Evolutionary conservation across 1,140 invertebrate species (phyloP).

Genomic region (Ips typographus): DNA sequence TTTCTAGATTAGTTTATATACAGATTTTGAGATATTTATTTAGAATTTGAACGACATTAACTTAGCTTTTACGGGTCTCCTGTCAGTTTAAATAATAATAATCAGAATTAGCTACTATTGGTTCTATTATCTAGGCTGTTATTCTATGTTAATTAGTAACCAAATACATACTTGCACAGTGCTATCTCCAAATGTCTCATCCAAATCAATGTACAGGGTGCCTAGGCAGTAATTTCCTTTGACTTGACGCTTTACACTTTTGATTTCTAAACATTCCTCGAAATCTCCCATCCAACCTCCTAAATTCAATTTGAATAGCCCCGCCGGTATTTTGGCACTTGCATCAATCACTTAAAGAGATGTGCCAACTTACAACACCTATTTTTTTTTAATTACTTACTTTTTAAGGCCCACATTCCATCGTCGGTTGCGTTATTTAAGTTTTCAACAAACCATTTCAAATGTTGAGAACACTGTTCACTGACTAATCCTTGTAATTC

Average conservation of each 20-base stretch:
- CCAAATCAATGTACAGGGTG: slow-evolving; percentile 19
- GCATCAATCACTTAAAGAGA: slow-evolving; percentile 43
- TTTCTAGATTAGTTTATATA: no score
- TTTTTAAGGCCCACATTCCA: slow-evolving; percentile 35
- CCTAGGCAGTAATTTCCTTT: slow-evolving; percentile 44
- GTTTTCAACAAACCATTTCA: slow-evolving; percentile 24
- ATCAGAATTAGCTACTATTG: no score
- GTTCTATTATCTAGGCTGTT: no score
- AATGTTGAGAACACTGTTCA: slow-evolving; percentile 25
- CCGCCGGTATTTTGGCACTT: slow-evolving; percentile 41
- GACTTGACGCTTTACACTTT: slow-evolving; percentile 22
- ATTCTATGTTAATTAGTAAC: no score
- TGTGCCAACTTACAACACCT: slow-evolving; percentile 1
- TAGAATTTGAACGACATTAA: no score
- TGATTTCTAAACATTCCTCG: slow-evolving; percentile 40
- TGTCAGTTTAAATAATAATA: no score
- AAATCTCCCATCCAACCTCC: slow-evolving; percentile 43
- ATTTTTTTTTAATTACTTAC: slow-evolving; percentile 28
- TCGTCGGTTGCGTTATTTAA: slow-evolving; percentile 22
- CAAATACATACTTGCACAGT: no score
- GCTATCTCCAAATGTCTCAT: not conserved
- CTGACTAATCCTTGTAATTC: not conserved
- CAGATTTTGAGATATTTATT: no score
- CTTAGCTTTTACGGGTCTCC: no score
- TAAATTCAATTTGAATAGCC: slow-evolving; percentile 36